A percentile compares a stretch with the other conserved stretches of the same genome.
Conservation (phyloP, 2,888 invertebrate genomes). For the Drosophila antonietae region DNA sequence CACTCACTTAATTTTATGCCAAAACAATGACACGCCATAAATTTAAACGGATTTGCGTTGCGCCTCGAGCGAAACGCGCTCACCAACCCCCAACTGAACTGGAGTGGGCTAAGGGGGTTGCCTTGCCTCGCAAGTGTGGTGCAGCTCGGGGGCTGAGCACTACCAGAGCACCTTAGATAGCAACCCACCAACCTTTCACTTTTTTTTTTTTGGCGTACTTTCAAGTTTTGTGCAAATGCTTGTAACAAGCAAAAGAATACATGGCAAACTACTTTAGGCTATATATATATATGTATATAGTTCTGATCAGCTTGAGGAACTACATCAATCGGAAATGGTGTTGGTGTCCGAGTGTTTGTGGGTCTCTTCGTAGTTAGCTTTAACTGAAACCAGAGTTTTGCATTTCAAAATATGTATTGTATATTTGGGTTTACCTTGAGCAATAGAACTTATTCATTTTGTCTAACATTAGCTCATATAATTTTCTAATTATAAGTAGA, state of each 20-base stretch:
- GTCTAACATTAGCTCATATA: too few species aligned
- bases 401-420: background rate
- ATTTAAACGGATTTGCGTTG: conserved; percentile 77
- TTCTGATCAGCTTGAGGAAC: background rate
- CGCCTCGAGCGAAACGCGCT: conserved; percentile 62
- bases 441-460: too few species aligned
- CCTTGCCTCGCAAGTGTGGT: background rate
- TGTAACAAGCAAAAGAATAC: conserved; percentile 1
- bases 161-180: conserved; percentile 19
- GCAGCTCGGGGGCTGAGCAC: conserved; percentile 43
- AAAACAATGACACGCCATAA: conserved; percentile 80
- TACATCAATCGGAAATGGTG: background rate
- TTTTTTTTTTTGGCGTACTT: conserved; percentile 19
- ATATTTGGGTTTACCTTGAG: too few species aligned
- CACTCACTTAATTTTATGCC: conserved; percentile 81
- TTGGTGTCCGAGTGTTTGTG: background rate
- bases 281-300: background rate
- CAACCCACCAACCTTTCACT: background rate
- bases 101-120: conserved; percentile 2
- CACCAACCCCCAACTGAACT: conserved; percentile 36
- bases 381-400: background rate
- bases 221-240: conserved; percentile 44
- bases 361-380: background rate
- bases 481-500: too few species aligned
- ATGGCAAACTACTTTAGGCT: conserved; percentile 20